Evolutionary conservation across 2,113 vertebrate species (phyloP).

Genomic region (Eidolon helvum): DNA sequence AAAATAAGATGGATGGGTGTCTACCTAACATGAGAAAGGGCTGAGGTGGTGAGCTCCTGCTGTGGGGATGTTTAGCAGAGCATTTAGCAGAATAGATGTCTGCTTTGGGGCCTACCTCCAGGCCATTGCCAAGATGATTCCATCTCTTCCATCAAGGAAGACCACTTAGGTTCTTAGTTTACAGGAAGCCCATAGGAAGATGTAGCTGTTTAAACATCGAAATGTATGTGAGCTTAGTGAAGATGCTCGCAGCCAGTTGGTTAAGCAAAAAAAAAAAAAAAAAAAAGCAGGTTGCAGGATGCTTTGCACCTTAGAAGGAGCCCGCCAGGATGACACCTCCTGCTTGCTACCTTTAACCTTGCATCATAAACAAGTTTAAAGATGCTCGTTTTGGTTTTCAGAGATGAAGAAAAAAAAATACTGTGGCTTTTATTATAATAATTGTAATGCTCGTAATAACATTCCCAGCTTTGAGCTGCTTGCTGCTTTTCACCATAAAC

Average conservation of each 20-base stretch:
- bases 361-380: conserved; percentile 7
- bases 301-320: neutral
- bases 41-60: neutral
- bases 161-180: neutral
- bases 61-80: neutral
- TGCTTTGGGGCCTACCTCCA: neutral
- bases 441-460: neutral
- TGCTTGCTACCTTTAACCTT: neutral
- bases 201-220: neutral
- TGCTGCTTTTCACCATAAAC: neutral
- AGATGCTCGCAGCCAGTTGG: neutral
- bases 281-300: neutral
- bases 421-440: conserved; percentile 21
- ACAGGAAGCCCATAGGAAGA: neutral
- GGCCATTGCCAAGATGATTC: neutral
- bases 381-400: conserved; percentile 46
- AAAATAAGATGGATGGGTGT: neutral
- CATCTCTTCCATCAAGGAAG: neutral
- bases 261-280: neutral
- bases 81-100: neutral
- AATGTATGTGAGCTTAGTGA: neutral
- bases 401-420: neutral
- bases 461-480: conserved; percentile 41
- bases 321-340: neutral
- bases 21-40: neutral